Percentiles rank a stretch among this genome's conserved stretches.
phyloP scores from a whole-genome alignment of 2,888 invertebrate genomes.

The Rhodophaea formosa region DNA sequence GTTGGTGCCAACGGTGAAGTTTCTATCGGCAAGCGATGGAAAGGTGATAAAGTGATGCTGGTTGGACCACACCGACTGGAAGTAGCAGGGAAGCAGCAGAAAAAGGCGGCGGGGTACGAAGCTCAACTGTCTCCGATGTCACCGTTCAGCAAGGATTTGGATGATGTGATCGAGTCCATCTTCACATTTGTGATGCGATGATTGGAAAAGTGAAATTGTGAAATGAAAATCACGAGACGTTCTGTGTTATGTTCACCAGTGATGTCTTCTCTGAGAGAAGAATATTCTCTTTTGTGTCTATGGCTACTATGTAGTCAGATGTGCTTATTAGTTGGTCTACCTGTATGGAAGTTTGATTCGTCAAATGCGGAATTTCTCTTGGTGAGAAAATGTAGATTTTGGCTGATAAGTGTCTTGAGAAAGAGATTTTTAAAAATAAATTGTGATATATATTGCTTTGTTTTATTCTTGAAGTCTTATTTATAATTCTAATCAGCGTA shows the following conservation, averaged over 20 bases:
- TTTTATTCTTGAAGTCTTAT: neutral
- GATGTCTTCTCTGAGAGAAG: neutral
- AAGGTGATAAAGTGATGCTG: slow-evolving; percentile 62
- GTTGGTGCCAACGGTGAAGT: slow-evolving; percentile 66
- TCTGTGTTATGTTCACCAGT: slow-evolving; percentile 21
- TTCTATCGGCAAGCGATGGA: slow-evolving; percentile 55
- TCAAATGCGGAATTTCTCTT: neutral
- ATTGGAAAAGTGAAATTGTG: slow-evolving; percentile 25
- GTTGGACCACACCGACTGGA: slow-evolving; percentile 61
- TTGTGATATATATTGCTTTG: neutral
- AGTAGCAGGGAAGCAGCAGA: slow-evolving; percentile 56
- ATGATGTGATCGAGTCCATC: slow-evolving; percentile 73
- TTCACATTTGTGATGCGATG: slow-evolving; percentile 76
- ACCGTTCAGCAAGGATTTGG: slow-evolving; percentile 72
- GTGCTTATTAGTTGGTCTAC: neutral
- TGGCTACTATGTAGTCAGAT: neutral
- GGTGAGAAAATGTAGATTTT: neutral
- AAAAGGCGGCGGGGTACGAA: slow-evolving; percentile 58
- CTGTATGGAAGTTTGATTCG: neutral
- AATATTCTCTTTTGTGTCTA: neutral
- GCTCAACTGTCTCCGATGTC: slow-evolving; percentile 71
- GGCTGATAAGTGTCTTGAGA: neutral
- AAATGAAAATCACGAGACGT: slow-evolving; percentile 8
- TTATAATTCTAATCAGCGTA: neutral
- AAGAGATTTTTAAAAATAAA: neutral